These are phyloP conservation scores for Mnemiopsis leidyi DNA, from an alignment of 37 sponge, comb jelly and placozoan species.

Conservation along the genomic window DNA sequence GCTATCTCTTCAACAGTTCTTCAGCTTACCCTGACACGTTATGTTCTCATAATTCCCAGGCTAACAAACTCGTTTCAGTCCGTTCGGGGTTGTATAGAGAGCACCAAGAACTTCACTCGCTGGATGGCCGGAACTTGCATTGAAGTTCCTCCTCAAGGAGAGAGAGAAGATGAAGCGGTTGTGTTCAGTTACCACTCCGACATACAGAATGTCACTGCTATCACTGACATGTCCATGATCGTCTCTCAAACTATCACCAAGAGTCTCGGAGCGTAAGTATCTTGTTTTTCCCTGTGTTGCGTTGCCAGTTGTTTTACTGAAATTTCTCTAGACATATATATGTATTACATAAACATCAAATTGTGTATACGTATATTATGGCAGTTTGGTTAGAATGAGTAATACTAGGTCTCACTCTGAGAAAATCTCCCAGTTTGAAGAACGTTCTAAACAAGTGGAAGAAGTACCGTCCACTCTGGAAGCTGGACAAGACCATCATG, in stretches of 20 bases:
- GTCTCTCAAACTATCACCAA: slow-evolving; percentile 75
- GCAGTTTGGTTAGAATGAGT: too few relatives aligned
- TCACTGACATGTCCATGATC: slow-evolving; percentile 69
- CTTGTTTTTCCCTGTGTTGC: too few relatives aligned
- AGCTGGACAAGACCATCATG: slow-evolving; percentile 81
- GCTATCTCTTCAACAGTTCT: too few relatives aligned
- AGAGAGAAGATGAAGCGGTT: slow-evolving; percentile 77
- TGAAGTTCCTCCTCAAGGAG: slow-evolving; percentile 82
- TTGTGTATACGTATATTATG: too few relatives aligned
- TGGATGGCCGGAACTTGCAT: slow-evolving; percentile 94
- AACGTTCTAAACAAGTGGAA: slow-evolving; percentile 67
- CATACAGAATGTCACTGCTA: slow-evolving; percentile 73
- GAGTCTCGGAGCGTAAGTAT: slow-evolving; percentile 57
- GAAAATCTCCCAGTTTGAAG: slow-evolving; percentile 38
- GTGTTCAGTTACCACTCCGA: slow-evolving; percentile 90
- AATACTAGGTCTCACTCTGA: neutral
- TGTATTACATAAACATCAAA: too few relatives aligned
- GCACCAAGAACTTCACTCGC: slow-evolving; percentile 84
- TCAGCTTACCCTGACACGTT: too few relatives aligned
- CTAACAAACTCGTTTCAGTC: slow-evolving; percentile 51
- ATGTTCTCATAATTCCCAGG: too few relatives aligned
- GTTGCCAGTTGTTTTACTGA: too few relatives aligned
- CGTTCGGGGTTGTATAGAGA: slow-evolving; percentile 63
- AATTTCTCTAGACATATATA: too few relatives aligned
- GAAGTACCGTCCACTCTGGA: slow-evolving; percentile 87